Conservation (phyloP, 2,888 invertebrate species). For the Neocrepidodera transversa region DNA sequence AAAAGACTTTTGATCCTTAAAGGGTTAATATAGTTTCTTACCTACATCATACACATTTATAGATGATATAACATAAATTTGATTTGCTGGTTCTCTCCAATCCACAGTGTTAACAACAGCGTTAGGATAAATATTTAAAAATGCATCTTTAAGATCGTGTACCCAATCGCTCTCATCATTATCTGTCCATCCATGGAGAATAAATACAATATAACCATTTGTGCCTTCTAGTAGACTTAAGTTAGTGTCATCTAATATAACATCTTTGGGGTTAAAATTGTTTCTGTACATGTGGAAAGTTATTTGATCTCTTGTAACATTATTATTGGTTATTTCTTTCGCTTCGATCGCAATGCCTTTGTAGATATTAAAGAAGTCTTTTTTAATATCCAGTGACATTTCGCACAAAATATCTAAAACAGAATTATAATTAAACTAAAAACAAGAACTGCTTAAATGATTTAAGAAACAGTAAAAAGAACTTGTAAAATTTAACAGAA, state of each 20-base stretch:
- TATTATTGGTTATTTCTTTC: constrained; percentile 39
- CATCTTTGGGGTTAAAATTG: constrained; percentile 39
- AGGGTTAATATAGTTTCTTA: too few species aligned
- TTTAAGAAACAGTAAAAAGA: too few species aligned
- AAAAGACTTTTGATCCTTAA: too few species aligned
- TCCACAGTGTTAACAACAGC: constrained; percentile 48
- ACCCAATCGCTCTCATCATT: constrained; percentile 45
- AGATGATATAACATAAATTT: constrained; percentile 47
- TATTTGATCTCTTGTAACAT: constrained; percentile 45
- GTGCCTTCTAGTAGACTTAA: constrained; percentile 36
- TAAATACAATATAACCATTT: constrained; percentile 43
- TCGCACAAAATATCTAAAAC: constrained; percentile 27
- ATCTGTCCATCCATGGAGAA: constrained; percentile 50
- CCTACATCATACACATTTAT: constrained; percentile 50
- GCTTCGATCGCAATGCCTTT: constrained; percentile 45
- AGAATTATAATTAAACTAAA: constrained; percentile 32
- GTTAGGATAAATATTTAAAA: constrained; percentile 40
- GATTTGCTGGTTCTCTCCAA: constrained; percentile 48
- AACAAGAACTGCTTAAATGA: too few species aligned
- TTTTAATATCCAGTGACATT: constrained; percentile 37
- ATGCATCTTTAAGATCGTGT: constrained; percentile 47
- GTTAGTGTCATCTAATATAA: constrained; percentile 40
- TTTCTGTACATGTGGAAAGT: constrained; percentile 44
- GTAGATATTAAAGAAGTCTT: constrained; percentile 48
- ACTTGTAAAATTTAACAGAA: too few species aligned